Evolutionary conservation across 2,797 vertebrate genomes (phyloP).

Genomic region (Hapalemur alaotrensis): DNA sequence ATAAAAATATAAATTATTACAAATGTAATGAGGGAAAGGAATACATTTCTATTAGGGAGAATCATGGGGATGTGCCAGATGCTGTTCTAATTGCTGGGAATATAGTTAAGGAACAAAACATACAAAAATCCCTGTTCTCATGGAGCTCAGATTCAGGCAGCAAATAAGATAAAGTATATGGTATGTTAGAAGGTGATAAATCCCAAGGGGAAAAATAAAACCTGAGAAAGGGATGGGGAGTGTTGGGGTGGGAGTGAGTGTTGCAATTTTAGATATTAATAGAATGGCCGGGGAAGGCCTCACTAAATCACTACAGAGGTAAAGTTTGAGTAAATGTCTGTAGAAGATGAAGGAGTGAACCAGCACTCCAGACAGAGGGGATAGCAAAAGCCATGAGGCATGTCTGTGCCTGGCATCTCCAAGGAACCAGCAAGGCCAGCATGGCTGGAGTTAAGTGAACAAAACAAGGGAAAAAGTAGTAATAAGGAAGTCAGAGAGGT

Average conservation of each 20-base stretch:
- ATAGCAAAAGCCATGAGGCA: neutral
- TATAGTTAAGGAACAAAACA: neutral
- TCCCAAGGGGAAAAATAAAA: neutral
- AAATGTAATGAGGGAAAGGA: conserved; percentile 24
- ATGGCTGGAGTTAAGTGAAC: neutral
- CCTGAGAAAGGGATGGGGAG: neutral
- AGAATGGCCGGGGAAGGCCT: neutral
- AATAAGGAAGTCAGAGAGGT: neutral
- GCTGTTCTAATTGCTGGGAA: neutral
- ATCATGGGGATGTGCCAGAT: neutral
- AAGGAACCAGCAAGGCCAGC: neutral
- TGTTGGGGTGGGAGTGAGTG: neutral
- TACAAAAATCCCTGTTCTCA: neutral
- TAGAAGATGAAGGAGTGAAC: neutral
- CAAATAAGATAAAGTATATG: neutral
- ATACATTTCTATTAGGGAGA: neutral
- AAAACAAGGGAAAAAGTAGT: neutral
- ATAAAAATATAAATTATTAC: neutral
- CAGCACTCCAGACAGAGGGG: neutral
- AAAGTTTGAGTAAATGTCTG: neutral
- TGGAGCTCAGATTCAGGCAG: neutral
- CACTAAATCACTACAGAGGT: neutral
- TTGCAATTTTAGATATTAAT: neutral
- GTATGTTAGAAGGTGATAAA: neutral
- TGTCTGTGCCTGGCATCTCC: neutral